A percentile compares a stretch with the other conserved stretches of the same genome.
phyloP scores from a whole-genome alignment of 1,140 invertebrate genomes.

The Drosophila teissieri region DNA sequence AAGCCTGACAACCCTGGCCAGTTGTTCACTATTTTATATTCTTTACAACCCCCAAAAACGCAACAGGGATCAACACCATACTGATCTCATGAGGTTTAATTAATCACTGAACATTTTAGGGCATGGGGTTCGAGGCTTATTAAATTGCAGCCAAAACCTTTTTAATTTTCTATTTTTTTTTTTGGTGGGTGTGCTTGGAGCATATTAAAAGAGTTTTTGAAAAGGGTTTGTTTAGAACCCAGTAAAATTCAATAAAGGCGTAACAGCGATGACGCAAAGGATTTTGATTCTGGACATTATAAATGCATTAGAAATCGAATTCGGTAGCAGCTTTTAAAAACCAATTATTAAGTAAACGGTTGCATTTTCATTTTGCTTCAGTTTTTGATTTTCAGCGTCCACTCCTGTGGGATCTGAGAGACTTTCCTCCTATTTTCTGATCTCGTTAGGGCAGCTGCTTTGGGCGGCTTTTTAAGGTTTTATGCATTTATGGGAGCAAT shows the following conservation, averaged over 20 bases:
- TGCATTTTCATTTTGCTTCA: background rate
- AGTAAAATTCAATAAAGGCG: constrained; percentile 29
- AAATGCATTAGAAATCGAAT: constrained; percentile 66
- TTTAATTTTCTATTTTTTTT: constrained; percentile 5
- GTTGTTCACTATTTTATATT: constrained; percentile 20
- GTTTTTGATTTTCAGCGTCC: constrained; percentile 13
- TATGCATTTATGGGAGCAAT: constrained; percentile 69
- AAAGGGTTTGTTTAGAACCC: constrained; percentile 3
- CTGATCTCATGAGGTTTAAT: constrained; percentile 73
- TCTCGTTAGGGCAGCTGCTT: constrained; percentile 51
- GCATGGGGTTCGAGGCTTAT: constrained; percentile 55
- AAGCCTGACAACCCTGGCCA: constrained; percentile 51
- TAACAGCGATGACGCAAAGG: constrained; percentile 73
- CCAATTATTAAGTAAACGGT: constrained; percentile 44
- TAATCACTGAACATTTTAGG: constrained; percentile 53
- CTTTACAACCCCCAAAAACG: constrained; percentile 5
- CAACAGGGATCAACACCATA: constrained; percentile 14
- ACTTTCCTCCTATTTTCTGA: constrained; percentile 6
- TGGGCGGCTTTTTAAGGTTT: constrained; percentile 33
- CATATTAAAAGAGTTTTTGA: constrained; percentile 29
- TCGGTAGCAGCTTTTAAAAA: constrained; percentile 64
- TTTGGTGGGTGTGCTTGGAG: constrained; percentile 33
- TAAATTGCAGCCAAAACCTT: constrained; percentile 80
- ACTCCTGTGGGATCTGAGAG: background rate
- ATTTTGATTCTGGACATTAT: constrained; percentile 61